Percentiles rank a stretch among this genome's conserved stretches.
Conservation (phyloP, 2,797 vertebrate species). For the Pangasius sanitwongsei region DNA sequence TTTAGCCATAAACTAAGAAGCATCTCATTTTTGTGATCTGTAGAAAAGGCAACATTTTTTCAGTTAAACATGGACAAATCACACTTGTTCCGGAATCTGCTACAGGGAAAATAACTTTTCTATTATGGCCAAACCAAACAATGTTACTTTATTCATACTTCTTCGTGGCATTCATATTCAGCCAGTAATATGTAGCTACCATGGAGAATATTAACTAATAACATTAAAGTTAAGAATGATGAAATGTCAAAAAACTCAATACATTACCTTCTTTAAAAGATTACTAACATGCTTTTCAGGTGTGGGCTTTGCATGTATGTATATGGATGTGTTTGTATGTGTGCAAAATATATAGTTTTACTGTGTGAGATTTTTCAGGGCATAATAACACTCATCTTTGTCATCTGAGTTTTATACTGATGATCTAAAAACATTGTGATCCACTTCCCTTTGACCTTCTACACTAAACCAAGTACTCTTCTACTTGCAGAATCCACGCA, state of each 20-base stretch:
- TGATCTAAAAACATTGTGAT: neutral
- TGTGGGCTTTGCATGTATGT: neutral
- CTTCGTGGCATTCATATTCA: neutral
- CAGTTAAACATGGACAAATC: neutral
- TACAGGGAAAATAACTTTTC: neutral
- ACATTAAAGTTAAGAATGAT: neutral
- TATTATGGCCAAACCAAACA: neutral
- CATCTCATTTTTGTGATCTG: too few species aligned
- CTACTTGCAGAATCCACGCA: neutral
- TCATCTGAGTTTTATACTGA: neutral
- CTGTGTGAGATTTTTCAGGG: neutral
- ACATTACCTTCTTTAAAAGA: neutral
- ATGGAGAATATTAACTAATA: neutral
- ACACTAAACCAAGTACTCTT: neutral
- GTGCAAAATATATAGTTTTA: too few species aligned
- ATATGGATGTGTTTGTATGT: neutral
- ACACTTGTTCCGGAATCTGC: neutral
- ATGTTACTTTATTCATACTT: neutral
- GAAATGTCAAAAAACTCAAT: neutral
- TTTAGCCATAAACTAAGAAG: neutral
- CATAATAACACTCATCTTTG: neutral
- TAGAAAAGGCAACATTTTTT: constrained; percentile 7
- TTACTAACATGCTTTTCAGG: neutral
- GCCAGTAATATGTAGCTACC: too few species aligned
- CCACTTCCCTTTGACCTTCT: too few species aligned